A percentile compares a stretch with the other conserved stretches of the same genome.
Conservation (phyloP, 2,113 vertebrate species). For the Melanerpes aurifrons region DNA sequence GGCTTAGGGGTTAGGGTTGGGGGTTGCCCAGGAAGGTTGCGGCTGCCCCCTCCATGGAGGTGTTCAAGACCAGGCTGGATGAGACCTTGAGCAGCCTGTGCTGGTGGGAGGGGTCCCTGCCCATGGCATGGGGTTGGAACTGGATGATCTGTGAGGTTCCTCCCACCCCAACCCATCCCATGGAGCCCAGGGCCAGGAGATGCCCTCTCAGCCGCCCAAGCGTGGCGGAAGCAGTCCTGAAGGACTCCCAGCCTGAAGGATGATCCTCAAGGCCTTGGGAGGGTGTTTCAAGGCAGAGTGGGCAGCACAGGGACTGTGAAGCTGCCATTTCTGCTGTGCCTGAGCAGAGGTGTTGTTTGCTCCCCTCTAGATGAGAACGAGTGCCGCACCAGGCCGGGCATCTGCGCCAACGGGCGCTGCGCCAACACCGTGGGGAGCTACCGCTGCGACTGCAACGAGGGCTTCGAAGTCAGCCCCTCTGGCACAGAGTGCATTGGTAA, state of each 20-base stretch:
- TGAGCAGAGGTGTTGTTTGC: neutral
- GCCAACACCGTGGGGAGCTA: slow-evolving; percentile 91
- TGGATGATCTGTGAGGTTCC: too few relatives aligned
- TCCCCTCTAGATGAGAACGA: slow-evolving; percentile 87
- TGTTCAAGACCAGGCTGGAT: too few relatives aligned
- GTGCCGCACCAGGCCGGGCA: slow-evolving; percentile 85
- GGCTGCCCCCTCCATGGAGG: too few relatives aligned
- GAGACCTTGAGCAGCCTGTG: too few relatives aligned
- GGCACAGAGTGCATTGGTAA: slow-evolving; percentile 91
- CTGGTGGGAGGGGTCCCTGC: too few relatives aligned
- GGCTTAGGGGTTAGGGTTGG: too few relatives aligned
- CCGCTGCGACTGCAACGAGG: slow-evolving; percentile 89
- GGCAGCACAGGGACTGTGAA: neutral
- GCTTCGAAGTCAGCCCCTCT: slow-evolving; percentile 86
- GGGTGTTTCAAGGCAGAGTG: fast-evolving
- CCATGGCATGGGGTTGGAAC: too few relatives aligned
- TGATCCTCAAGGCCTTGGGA: neutral
- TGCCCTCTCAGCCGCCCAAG: neutral
- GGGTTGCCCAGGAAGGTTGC: too few relatives aligned
- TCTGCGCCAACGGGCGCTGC: slow-evolving; percentile 91
- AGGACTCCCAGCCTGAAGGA: neutral
- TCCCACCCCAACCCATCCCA: too few relatives aligned
- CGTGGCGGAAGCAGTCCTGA: fast-evolving
- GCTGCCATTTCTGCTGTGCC: neutral
- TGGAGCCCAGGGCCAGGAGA: neutral